Percentiles rank a stretch among this genome's conserved stretches.
Conservation (phyloP, 2,888 invertebrate genomes). For the Agrotis segetum region DNA sequence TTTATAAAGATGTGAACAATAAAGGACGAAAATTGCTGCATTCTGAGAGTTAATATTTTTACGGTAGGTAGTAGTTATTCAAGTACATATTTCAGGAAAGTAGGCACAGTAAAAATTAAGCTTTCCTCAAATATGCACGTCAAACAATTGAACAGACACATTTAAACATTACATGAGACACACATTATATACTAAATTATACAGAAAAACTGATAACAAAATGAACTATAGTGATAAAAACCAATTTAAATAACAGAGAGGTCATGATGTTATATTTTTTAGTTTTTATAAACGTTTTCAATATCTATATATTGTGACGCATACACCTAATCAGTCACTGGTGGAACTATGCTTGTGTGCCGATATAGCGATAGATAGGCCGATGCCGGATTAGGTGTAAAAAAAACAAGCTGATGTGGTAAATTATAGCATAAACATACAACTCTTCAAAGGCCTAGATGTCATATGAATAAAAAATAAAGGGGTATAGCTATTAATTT, state of each 20-base stretch:
- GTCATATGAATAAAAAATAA: conserved; percentile 3
- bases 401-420: not conserved
- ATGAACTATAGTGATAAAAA: conserved; percentile 20
- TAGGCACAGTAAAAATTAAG: not conserved
- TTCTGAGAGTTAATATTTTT: conserved; percentile 3
- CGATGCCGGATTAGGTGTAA: not conserved
- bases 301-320: not conserved
- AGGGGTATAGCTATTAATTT: conserved; percentile 12
- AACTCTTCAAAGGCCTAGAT: not conserved
- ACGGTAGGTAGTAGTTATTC: not conserved
- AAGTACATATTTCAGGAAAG: conserved; percentile 14
- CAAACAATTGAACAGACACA: conserved; percentile 3
- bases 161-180: conserved; percentile 17
- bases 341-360: not conserved
- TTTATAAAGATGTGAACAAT: conserved; percentile 14
- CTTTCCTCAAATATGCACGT: conserved; percentile 20
- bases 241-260: conserved; percentile 2
- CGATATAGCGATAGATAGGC: not conserved
- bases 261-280: conserved; percentile 6
- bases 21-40: conserved; percentile 11
- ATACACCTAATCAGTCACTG: not conserved
- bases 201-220: conserved; percentile 17
- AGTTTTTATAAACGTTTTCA: not conserved
- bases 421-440: not conserved
- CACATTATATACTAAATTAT: conserved; percentile 25